These are phyloP conservation scores for Chaetodon auriga DNA, from an alignment of 2,113 vertebrate species.

Conservation along the genomic window DNA sequence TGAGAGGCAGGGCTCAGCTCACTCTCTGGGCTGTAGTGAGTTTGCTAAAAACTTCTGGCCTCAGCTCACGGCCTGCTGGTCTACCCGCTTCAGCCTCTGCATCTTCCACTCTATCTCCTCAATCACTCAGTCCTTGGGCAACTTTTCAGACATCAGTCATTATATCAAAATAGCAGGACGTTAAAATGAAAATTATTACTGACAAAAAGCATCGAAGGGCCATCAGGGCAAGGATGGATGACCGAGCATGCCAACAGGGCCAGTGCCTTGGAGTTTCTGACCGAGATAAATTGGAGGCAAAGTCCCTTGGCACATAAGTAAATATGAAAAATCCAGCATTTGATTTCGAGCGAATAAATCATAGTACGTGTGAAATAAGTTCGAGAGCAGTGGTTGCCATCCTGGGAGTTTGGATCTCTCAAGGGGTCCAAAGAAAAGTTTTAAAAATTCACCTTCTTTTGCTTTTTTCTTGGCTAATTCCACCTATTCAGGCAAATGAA, in stretches of 20 bases:
- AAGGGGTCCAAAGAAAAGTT: not conserved
- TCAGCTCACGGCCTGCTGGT: not conserved
- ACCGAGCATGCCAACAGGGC: not conserved
- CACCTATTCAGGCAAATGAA: not conserved
- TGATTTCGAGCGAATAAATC: not conserved
- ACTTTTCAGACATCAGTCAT: not conserved
- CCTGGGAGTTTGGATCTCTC: too few species aligned
- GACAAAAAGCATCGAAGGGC: not conserved
- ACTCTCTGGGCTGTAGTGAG: not conserved
- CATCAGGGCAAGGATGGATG: not conserved
- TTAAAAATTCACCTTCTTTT: not conserved
- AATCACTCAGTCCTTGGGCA: not conserved
- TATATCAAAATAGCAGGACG: not conserved
- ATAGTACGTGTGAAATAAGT: not conserved
- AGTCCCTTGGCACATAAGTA: not conserved
- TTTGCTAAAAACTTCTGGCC: not conserved
- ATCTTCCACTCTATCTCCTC: not conserved
- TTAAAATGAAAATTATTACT: not conserved
- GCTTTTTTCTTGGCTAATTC: not conserved
- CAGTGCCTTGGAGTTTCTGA: not conserved
- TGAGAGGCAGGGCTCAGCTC: constrained; percentile 11
- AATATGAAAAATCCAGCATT: not conserved
- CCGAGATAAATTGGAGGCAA: not conserved
- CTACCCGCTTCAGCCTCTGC: not conserved
- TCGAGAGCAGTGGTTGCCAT: not conserved